Evolutionary conservation across 2,113 vertebrate genomes (phyloP), one percentile per base, ranked within the genome.

Genomic region (Saccopteryx bilineata): DNA sequence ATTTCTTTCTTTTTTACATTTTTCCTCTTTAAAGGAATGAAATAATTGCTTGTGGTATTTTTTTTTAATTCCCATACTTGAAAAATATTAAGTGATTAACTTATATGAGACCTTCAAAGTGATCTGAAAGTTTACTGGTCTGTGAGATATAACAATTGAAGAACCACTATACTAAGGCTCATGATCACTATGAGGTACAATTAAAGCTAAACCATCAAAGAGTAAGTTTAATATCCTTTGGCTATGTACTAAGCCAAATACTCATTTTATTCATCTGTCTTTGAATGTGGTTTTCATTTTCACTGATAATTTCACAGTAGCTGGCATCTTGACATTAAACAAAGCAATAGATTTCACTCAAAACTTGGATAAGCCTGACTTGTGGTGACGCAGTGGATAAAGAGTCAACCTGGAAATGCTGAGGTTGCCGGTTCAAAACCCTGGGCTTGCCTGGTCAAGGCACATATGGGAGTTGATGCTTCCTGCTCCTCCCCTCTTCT

Each of bases 261-360:
- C 17, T 60, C 5, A 68, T 81, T 89, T 94, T 54, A 50, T 82
- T n/a, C 33, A 75, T 84, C 58, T 92, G 33, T 92, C 71, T 85
- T 92, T 79, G 50, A 90, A 83, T 78, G 48, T 48, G 46, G 56
- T 92, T 93, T 96, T 95, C 52, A 10, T 83, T 75, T 96, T 91
- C 91, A 79, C 9, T 96, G 87, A 78, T 24, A 65, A 58, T 87
- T 91, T 93, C 19, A 33, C 72, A 94, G 18, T 46, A 93, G 65
- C 52, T 93, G 58, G 28, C 28, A 68, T 52, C 23, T 83, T 93
- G 68, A 52, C 60, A 85, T 93, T 83, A 96, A 91, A 76, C 19
- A 83, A 13, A 74, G 24, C 28, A 48, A 69, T 48, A 60, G 18
- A 60, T 48, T 91, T 91, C 78, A 56, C 56, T 78, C 11, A 24